Percentiles rank a stretch among this genome's conserved stretches.
Conservation (phyloP, 2,888 invertebrate genomes). For the Lochmaea capreae region DNA sequence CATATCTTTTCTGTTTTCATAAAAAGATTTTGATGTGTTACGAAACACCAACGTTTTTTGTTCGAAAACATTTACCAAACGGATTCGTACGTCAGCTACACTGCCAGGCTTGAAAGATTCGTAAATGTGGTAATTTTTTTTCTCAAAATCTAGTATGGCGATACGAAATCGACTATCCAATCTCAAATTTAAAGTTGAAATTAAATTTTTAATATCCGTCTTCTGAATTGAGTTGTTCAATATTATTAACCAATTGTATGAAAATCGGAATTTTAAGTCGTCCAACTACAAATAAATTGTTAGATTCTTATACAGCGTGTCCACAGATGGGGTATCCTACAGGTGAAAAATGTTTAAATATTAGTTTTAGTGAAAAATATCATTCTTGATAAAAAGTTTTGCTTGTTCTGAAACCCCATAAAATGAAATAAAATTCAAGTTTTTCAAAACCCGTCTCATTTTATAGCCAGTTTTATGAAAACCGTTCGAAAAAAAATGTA, state of each 20-base stretch:
- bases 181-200: slow-evolving; percentile 42
- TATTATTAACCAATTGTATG: slow-evolving; percentile 53
- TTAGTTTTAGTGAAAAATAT: too few species aligned
- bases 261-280: slow-evolving; percentile 27
- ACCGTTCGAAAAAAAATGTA: too few species aligned
- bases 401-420: too few species aligned
- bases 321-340: too few species aligned
- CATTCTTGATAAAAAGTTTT: too few species aligned
- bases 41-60: neutral
- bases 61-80: slow-evolving; percentile 18
- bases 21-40: slow-evolving; percentile 38
- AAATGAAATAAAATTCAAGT: too few species aligned
- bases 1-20: slow-evolving; percentile 53
- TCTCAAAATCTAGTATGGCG: slow-evolving; percentile 18
- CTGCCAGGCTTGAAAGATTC: slow-evolving; percentile 51
- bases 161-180: slow-evolving; percentile 44
- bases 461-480: too few species aligned
- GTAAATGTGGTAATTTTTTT: slow-evolving; percentile 45
- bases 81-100: slow-evolving; percentile 41
- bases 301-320: too few species aligned
- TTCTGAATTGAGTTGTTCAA: slow-evolving; percentile 2
- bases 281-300: slow-evolving; percentile 1
- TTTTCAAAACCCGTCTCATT: too few species aligned
- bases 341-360: too few species aligned
- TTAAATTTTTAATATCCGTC: slow-evolving; percentile 28